These are phyloP conservation scores for Coregonus clupeaformis DNA, from an alignment of 2,113 vertebrate species.

Conservation along the genomic window DNA sequence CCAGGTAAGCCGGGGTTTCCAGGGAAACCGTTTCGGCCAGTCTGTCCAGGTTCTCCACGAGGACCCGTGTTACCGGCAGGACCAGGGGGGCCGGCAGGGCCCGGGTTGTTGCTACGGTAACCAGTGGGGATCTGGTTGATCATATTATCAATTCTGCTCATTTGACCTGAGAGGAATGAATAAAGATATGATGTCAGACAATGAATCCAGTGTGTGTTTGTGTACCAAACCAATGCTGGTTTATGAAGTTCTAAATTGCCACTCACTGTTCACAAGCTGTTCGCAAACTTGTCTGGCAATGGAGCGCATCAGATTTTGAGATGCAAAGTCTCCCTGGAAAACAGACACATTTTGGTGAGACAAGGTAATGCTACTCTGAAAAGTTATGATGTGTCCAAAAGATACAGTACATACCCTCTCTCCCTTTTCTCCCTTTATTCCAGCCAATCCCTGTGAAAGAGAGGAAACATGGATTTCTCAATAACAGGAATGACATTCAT, in stretches of 20 bases:
- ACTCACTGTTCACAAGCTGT: constrained; percentile 93
- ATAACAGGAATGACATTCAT: constrained; percentile 3
- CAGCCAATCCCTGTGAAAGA: constrained; percentile 81
- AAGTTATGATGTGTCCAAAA: background rate
- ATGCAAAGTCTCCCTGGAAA: constrained; percentile 90
- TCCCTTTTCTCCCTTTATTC: constrained; percentile 95
- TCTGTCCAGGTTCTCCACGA: constrained; percentile 88
- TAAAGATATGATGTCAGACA: background rate
- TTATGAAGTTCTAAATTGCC: background rate
- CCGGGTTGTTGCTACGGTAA: constrained; percentile 87
- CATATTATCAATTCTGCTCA: constrained; percentile 92
- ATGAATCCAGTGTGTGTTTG: background rate
- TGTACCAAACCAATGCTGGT: background rate
- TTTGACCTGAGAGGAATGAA: constrained; percentile 80
- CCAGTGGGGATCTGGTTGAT: constrained; percentile 96
- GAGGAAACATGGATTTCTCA: background rate
- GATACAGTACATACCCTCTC: constrained; percentile 82
- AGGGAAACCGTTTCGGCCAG: constrained; percentile 88
- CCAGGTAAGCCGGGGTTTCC: constrained; percentile 89
- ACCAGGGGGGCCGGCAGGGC: constrained; percentile 88
- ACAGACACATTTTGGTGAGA: constrained; percentile 37
- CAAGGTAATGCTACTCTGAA: background rate
- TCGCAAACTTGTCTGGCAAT: constrained; percentile 99
- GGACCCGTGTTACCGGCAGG: constrained; percentile 82
- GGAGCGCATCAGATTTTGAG: constrained; percentile 96